A percentile compares a stretch with the other conserved stretches of the same genome.
phyloP scores from a whole-genome alignment of 2,888 invertebrate genomes.

The Drosophila macrospina region DNA sequence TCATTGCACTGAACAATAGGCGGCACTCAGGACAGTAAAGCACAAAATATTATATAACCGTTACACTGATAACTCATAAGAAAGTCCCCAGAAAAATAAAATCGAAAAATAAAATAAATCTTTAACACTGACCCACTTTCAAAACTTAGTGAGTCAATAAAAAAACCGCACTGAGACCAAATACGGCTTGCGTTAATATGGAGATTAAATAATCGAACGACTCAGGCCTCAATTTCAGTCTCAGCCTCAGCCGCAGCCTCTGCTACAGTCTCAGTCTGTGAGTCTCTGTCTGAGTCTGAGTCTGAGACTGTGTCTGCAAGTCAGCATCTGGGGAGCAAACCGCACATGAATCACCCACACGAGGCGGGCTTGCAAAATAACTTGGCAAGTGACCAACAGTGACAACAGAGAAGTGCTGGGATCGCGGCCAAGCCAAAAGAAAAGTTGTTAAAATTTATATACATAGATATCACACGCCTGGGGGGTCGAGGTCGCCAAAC shows the following conservation, averaged over 20 bases:
- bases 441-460: constrained; percentile 68
- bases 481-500: constrained; percentile 77
- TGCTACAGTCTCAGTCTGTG: constrained; percentile 31
- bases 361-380: constrained; percentile 52
- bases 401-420: constrained; percentile 39
- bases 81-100: constrained; percentile 51
- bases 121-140: constrained; percentile 78
- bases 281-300: constrained; percentile 10
- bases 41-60: constrained; percentile 60
- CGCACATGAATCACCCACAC: constrained; percentile 61
- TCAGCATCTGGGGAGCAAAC: constrained; percentile 15
- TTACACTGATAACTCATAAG: constrained; percentile 70
- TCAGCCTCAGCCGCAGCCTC: constrained; percentile 31
- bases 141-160: constrained; percentile 72
- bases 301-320: constrained; percentile 20
- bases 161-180: constrained; percentile 69
- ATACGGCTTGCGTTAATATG: constrained; percentile 71
- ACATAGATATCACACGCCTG: constrained; percentile 67
- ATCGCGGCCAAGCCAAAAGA: constrained; percentile 50
- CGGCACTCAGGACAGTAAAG: constrained; percentile 50
- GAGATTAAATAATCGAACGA: constrained; percentile 74
- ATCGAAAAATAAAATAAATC: constrained; percentile 48
- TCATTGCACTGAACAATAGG: constrained; percentile 59
- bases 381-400: constrained; percentile 52
- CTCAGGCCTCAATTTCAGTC: constrained; percentile 39